Evolutionary conservation across 2,797 vertebrate species (phyloP).

Genomic region (Anomalospiza imberbis): DNA sequence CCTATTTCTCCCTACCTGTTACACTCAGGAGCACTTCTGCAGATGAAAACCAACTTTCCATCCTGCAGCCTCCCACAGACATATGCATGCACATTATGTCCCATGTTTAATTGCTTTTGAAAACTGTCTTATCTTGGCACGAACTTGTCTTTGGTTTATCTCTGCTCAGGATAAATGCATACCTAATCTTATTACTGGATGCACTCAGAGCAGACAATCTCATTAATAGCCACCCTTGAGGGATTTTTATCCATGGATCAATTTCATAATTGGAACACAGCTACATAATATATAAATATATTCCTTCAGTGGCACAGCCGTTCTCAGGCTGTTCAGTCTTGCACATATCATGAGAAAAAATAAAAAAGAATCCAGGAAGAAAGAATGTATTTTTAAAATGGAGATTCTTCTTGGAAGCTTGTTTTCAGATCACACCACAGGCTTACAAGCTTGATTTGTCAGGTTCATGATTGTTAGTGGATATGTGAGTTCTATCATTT

Average conservation of each 20-base stretch:
- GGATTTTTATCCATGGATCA: slow-evolving; percentile 60
- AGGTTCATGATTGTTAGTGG: slow-evolving; percentile 40
- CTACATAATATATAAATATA: slow-evolving; percentile 33
- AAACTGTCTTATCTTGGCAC: slow-evolving; percentile 53
- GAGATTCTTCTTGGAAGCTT: neutral
- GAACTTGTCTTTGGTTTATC: slow-evolving; percentile 55
- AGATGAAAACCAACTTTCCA: neutral
- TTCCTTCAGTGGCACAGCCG: neutral
- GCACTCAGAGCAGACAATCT: slow-evolving; percentile 49
- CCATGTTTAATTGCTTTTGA: slow-evolving; percentile 61
- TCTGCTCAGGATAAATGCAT: slow-evolving; percentile 57
- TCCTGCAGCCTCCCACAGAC: slow-evolving; percentile 35
- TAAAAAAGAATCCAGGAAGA: neutral
- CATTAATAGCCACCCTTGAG: slow-evolving; percentile 62
- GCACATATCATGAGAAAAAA: neutral
- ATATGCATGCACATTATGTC: neutral
- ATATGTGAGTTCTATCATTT: slow-evolving; percentile 9
- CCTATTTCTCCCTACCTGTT: neutral
- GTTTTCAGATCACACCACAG: slow-evolving; percentile 36
- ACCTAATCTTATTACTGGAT: slow-evolving; percentile 62
- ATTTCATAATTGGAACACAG: slow-evolving; percentile 55
- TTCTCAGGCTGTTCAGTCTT: slow-evolving; percentile 33
- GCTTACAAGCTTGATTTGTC: slow-evolving; percentile 42
- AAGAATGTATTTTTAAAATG: slow-evolving; percentile 1
- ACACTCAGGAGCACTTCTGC: neutral